Evolutionary conservation across 2,797 vertebrate genomes (phyloP), one percentile per base, ranked within the genome.

Genomic region (Catharus ustulatus): DNA sequence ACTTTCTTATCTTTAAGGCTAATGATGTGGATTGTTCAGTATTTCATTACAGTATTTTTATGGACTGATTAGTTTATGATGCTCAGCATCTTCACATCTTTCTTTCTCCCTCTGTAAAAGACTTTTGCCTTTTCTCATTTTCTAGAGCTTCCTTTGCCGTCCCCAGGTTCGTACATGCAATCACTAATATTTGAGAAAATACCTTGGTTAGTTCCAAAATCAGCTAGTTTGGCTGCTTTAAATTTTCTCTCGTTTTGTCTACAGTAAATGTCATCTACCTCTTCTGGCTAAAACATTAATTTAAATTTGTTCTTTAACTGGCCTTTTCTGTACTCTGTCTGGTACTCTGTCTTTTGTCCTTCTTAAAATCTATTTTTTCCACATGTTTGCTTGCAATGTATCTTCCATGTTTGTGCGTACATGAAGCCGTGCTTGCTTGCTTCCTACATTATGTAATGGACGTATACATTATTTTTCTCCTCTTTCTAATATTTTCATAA

Each of bases 1-100:
- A 55, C 73, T 88, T 86, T 36, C 38, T 87, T 81, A 86, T 92
- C 87, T 89, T 77, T 61, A 75, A 72, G 66, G 62, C 79, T 89
- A 64, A 89, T 92, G 36, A 75, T 4, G 12, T 72, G 68, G 64
- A 62, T 88, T 88, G 58, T 90, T 88, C 40, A 75, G 79, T 77
- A 83, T 72, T 93, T 90, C 9, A 6, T 66, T 91, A 40, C 66
- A 69, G 27, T 48, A 68, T 66, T 85, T 92, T 91, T 81, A 84
- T 42, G 75, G 69, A 72, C 43, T 52, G 43, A 88, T 84, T 62
- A 67, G 27, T 94, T 94, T 83, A 93, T 75, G 51, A 78, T 40
- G 14, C 19, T 91, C 2, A 1, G 34, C 62, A 78, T 72, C 62
- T 93, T 90, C n/a, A 74, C 49, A 59, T 80, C 46, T 78, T 85